Conservation (phyloP, 2,113 vertebrate species). For the Microcebus jonahi region DNA sequence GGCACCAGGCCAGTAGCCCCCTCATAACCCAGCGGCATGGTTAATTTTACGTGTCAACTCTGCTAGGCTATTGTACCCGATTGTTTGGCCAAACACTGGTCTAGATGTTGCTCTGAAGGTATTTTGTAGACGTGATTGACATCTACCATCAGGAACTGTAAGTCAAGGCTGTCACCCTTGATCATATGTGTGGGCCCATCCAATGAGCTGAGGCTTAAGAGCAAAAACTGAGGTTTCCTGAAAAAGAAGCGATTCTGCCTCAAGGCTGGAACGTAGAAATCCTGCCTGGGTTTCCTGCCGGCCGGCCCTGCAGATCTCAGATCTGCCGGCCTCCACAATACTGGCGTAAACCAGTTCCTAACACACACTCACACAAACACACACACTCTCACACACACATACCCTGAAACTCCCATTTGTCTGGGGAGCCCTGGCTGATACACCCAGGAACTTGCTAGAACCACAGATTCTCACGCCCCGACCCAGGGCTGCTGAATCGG, state of each 20-base stretch:
- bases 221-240: background rate
- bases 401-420: background rate
- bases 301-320: background rate
- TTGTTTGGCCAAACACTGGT: background rate
- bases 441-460: background rate
- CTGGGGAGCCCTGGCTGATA: background rate
- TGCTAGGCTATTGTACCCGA: background rate
- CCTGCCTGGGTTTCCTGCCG: background rate
- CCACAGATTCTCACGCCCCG: background rate
- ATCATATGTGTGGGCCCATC: background rate
- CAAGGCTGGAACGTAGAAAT: background rate
- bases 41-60: background rate
- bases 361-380: background rate
- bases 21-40: background rate
- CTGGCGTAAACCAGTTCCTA: background rate
- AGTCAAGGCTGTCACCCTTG: background rate
- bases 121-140: background rate
- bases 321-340: background rate
- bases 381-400: background rate
- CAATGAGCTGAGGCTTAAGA: background rate
- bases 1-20: too few relatives aligned
- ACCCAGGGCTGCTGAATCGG: background rate
- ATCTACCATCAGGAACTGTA: background rate
- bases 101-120: background rate
- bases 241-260: background rate